Conservation (phyloP, 2,113 vertebrate genomes). For the Eublepharis macularius region DNA sequence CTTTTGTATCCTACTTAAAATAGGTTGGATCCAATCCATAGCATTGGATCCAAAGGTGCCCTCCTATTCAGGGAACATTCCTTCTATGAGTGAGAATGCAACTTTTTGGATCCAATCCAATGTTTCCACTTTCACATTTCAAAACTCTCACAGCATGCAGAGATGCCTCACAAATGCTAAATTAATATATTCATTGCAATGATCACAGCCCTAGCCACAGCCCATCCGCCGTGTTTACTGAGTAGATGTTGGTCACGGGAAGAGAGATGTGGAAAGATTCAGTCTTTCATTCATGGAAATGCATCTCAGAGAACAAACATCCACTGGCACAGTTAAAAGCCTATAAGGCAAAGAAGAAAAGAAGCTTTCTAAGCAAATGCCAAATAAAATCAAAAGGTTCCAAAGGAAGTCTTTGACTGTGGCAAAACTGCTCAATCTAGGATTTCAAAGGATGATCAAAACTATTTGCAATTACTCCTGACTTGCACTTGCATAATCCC, state of each 20-base stretch:
- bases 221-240: constrained; percentile 39
- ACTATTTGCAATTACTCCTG: constrained; percentile 62
- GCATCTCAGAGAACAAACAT: constrained; percentile 61
- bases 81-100: too few relatives aligned
- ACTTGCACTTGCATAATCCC: constrained; percentile 61
- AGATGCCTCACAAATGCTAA: constrained; percentile 32
- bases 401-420: constrained; percentile 55
- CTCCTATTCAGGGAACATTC: too few relatives aligned
- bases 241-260: constrained; percentile 49
- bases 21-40: too few relatives aligned
- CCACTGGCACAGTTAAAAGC: constrained; percentile 48
- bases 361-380: constrained; percentile 61
- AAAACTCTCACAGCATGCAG: constrained; percentile 16
- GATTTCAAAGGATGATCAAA: constrained; percentile 64
- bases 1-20: too few relatives aligned
- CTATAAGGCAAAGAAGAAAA: constrained; percentile 51
- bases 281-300: constrained; percentile 59
- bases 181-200: constrained; percentile 19
- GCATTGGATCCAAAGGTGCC: too few relatives aligned
- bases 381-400: constrained; percentile 64
- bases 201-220: neutral
- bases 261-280: constrained; percentile 55
- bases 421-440: constrained; percentile 63
- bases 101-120: too few relatives aligned
- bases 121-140: neutral